Evolutionary conservation across 2,888 invertebrate species (phyloP), one percentile per base, ranked within the genome.

Genomic region (Leptura quadrifasciata): DNA sequence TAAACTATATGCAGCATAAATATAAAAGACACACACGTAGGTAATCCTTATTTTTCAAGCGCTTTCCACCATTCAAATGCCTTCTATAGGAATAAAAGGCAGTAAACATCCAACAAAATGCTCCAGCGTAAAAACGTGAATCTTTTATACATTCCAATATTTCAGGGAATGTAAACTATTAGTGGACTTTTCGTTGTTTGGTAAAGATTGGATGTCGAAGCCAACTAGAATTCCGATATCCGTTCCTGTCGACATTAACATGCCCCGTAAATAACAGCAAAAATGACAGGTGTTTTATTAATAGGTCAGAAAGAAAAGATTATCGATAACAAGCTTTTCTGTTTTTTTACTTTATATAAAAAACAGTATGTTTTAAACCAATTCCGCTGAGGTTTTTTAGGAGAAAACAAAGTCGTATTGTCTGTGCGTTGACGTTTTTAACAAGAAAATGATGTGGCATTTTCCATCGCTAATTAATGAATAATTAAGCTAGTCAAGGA

Each of bases 161-260:
- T 60, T 31, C 17, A 24, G 27, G 17, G 60, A 60, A 60, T 60
- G 60, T 31, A 27, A 60, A 60, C 60, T 60, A 60, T 60, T 60
- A n/a, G 27, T 31, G 60, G 17, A 60, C 27, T 27, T 60, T 31
- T 31, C n/a, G 60, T 6, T 31, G 31, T 60, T 27, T 24, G 31
- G 6, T 17, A 57, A 18, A 57, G 57, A 31, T 8, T 31, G 27
- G 27, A 5, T 31, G 27, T 31, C 27, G 8, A 31, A 31, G 27
- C 27, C 27, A 31, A 31, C 27, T 31, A 31, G 27, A 31, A 31
- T 31, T 8, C 27, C 27, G 27, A 31, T 31, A 31, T 31, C 27
- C 27, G 27, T 6, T 31, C 27, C 27, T 31, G 27, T 0, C 27
- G 6, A 31, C 8, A 31, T 31, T 31, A 31, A 31, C 27, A 31